Percentiles rank a stretch among this genome's conserved stretches.
These are phyloP conservation scores for Julus scanicus DNA, from an alignment of 2,888 invertebrate species.

Conservation along the genomic window DNA sequence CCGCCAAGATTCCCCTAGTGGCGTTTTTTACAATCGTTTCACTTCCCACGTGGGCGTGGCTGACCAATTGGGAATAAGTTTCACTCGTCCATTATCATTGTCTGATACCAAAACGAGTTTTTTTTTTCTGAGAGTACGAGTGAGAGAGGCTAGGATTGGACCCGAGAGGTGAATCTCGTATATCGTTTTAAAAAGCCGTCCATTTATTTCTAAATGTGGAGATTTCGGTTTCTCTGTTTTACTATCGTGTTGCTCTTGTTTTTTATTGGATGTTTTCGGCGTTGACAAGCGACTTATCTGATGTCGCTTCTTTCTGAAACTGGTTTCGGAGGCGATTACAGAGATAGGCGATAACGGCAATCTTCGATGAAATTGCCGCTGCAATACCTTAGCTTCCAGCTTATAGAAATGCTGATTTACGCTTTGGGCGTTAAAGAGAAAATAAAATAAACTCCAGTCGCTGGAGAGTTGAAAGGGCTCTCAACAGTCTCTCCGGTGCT, in stretches of 20 bases:
- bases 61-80: not conserved
- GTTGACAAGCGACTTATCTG: slow-evolving; percentile 15
- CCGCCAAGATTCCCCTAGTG: not conserved
- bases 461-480: slow-evolving; percentile 6
- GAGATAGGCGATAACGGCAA: slow-evolving; percentile 22
- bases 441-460: slow-evolving; percentile 8
- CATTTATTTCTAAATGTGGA: slow-evolving; percentile 15
- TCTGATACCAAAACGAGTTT: not conserved
- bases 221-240: not conserved
- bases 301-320: not conserved
- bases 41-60: not conserved
- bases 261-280: slow-evolving; percentile 15
- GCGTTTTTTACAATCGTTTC: not conserved
- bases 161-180: not conserved
- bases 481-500: not conserved
- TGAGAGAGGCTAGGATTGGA: not conserved
- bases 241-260: slow-evolving; percentile 11
- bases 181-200: not conserved
- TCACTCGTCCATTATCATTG: not conserved
- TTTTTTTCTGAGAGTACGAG: not conserved
- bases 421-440: slow-evolving; percentile 22
- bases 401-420: slow-evolving; percentile 27
- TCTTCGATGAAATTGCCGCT: not conserved
- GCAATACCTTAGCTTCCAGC: not conserved
- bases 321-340: slow-evolving; percentile 27